Base-by-base conservation (phyloP, 2,113 vertebrate species). In the Gymnocephalus cernua region DNA sequence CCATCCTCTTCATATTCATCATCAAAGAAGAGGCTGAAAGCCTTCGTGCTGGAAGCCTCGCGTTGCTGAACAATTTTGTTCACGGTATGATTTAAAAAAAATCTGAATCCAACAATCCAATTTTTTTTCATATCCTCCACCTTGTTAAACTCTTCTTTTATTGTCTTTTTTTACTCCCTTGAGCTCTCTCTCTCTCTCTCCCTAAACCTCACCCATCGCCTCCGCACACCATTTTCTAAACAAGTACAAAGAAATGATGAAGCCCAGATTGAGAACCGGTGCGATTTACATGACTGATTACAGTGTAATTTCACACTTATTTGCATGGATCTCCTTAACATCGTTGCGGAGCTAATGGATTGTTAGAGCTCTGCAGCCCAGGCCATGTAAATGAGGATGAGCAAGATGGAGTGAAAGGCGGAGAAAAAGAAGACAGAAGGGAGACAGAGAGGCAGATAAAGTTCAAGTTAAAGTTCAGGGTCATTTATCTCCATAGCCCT, bases 201-300 rank as follows among this genome's bases (percentile, higher is more conserved):
- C 61, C 35, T 15, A 66, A 81, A 62, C 68, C 84, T 74, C 83
- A 32, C 68, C 84, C 76, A 2, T 64, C 83, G 53, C 73, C 90
- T 73, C 76, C 71, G n/a, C 80, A 59, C 74, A 56, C 56, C 77
- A 72, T 85, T 87, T 85, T 65, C 73, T 86, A 82, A 88, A 84
- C 85, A 79, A 79, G 83, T 51, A 88, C 68, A 76, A 86, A 79
- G 85, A 82, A 77, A 78, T 57, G 74, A 71, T 68, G 85, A 79
- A 45, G 81, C 88, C 75, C 88, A 68, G 83, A 82, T 85, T 84
- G 90, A 84, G 86, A 88, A 74, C 65, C 25, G 56, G 25, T 63
- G 75, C 65, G 91, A 93, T 94, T 93, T 93, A 91, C 92, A 93
- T 93, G 91, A 93, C 90, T 95, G 94, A 95, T 94, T 93, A 89